These are phyloP conservation scores for Ceratoteleas bidentatus DNA, from an alignment of 1,140 invertebrate species.

Conservation along the genomic window DNA sequence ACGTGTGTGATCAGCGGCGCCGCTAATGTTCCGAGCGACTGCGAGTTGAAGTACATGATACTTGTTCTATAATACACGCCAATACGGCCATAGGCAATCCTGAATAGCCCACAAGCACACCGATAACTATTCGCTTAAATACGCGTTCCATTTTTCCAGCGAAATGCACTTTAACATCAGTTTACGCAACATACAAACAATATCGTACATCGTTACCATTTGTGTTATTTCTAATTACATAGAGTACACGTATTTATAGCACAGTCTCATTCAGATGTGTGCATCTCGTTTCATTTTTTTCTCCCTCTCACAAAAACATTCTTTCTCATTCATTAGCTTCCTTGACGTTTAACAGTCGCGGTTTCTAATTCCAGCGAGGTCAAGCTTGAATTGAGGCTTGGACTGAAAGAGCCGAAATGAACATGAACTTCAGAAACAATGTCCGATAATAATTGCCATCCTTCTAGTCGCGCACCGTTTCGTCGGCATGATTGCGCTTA, in stretches of 20 bases:
- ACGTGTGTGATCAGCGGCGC: not conserved
- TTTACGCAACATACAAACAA: slow-evolving; percentile 72
- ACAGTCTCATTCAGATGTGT: slow-evolving; percentile 38
- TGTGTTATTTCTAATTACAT: slow-evolving; percentile 64
- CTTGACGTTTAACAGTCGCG: slow-evolving; percentile 31
- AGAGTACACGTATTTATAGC: slow-evolving; percentile 68
- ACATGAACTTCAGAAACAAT: slow-evolving; percentile 32
- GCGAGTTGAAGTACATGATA: slow-evolving; percentile 42
- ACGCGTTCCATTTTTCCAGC: slow-evolving; percentile 57
- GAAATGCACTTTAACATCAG: slow-evolving; percentile 61
- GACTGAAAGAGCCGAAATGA: slow-evolving; percentile 40
- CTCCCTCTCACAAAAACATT: not conserved
- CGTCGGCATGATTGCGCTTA: slow-evolving; percentile 1
- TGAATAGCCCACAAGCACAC: slow-evolving; percentile 45
- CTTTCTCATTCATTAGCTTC: not conserved
- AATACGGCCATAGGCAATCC: slow-evolving; percentile 44
- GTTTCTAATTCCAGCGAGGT: slow-evolving; percentile 41
- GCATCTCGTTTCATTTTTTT: slow-evolving; percentile 25
- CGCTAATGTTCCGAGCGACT: slow-evolving; percentile 17
- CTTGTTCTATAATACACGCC: slow-evolving; percentile 48
- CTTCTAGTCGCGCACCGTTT: slow-evolving; percentile 16
- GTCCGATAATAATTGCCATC: slow-evolving; percentile 14
- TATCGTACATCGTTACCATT: slow-evolving; percentile 65
- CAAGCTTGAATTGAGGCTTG: slow-evolving; percentile 60
- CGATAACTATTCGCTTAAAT: slow-evolving; percentile 61